Evolutionary conservation across 2,797 vertebrate species (phyloP).

Genomic region (Manis javanica): DNA sequence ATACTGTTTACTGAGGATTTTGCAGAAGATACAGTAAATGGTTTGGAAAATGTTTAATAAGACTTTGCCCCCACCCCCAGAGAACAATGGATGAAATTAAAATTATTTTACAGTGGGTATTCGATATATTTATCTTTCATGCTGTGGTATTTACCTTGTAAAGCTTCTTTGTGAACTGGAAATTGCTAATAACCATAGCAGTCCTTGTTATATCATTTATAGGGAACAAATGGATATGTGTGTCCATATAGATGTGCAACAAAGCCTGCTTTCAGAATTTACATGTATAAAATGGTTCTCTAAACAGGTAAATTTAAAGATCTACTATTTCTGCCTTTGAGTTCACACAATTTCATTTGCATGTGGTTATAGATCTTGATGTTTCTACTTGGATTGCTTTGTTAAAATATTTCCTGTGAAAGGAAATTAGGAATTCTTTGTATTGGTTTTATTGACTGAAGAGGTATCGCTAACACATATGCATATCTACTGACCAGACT

Average conservation of each 20-base stretch:
- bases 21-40: slow-evolving; percentile 3
- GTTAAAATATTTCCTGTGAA: background rate
- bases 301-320: background rate
- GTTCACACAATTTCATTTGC: background rate
- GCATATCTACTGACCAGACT: background rate
- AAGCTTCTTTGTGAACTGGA: slow-evolving; percentile 8
- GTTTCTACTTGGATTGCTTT: background rate
- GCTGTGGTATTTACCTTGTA: background rate
- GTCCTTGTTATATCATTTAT: background rate
- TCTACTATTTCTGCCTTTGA: background rate
- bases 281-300: background rate
- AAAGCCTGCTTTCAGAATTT: background rate
- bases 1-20: background rate
- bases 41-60: background rate
- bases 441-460: background rate
- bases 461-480: background rate
- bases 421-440: background rate
- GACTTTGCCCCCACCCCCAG: background rate
- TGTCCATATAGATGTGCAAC: background rate
- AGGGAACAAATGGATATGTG: background rate
- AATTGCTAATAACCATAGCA: background rate
- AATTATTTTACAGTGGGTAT: background rate
- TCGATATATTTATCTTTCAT: background rate
- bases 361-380: background rate
- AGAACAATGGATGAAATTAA: slow-evolving; percentile 49